Evolutionary conservation across 2,888 invertebrate species (phyloP), one percentile per base, ranked within the genome.

Genomic region (Yponomeuta sedellus): DNA sequence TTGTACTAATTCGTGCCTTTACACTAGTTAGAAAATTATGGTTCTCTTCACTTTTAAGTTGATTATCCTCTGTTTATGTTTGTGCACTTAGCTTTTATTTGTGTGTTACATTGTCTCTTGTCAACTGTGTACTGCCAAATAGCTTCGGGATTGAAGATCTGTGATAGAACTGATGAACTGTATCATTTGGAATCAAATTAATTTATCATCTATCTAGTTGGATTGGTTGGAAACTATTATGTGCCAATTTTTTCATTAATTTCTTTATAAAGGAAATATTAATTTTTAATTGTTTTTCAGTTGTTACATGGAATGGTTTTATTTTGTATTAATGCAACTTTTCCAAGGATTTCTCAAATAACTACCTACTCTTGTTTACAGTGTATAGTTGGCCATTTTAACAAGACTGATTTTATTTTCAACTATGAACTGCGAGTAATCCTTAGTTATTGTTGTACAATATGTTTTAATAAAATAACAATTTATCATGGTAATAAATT

Each of bases 401-500:
- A 91, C 91, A 92, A 92, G 92, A 92, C 92, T 92, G 92, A 92
- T 90, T 88, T 90, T 83, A 82, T 84, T 90, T 88, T 86, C 86
- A 82, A 82, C 28, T 83, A 83, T 78, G 80, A 83, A 81, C 81
- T 83, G 78, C 82, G 79, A 86, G 83, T 85, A 83, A 88, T 85
- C 86, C 82, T 89, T 88, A 88, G 88, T 87, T 86, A 86, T 84
- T 87, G 86, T 86, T 88, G 84, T 88, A 85, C 83, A 86, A 86
- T 86, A 64, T 66, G 83, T 86, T 89, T 85, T 82, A 85, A 81
- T 81, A 80, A 81, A 85, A 89, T 87, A 85, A 86, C 85, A 81
- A 84, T 84, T 84, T 88, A 90, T 87, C 84, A 85, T 89, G 86
- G 44, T 85, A 90, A 88, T 90, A 89, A 89, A 91, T 88, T 90